phyloP scores from a whole-genome alignment of 2,113 vertebrate genomes.

The Pelecanoides urinatrix region DNA sequence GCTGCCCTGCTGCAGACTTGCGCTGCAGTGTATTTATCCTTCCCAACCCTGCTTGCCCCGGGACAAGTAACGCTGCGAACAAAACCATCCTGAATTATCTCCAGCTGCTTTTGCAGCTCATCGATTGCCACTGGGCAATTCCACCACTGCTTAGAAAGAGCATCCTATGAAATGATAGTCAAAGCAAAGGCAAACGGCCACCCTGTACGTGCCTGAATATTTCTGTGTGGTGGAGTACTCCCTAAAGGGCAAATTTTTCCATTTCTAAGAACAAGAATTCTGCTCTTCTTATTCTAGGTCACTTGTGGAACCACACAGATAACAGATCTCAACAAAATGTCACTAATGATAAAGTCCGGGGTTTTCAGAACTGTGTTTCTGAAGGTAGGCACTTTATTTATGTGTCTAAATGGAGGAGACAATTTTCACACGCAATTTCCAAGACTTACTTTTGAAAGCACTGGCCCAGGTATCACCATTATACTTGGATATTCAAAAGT shows the following conservation, averaged over 20 bases:
- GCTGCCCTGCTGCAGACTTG: neutral
- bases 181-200: neutral
- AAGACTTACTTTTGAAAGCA: neutral
- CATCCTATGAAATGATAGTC: neutral
- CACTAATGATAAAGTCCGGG: neutral
- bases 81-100: neutral
- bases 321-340: conserved; percentile 34
- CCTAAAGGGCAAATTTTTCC: conserved; percentile 32
- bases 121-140: neutral
- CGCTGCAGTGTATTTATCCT: rapidly evolving
- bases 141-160: neutral
- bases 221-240: neutral
- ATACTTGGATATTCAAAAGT: neutral
- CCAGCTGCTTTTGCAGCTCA: neutral
- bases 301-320: conserved; percentile 32
- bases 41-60: rapidly evolving
- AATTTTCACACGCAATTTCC: neutral
- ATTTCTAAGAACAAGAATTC: conserved; percentile 50
- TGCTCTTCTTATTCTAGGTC: conserved; percentile 46
- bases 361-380: neutral
- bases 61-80: neutral
- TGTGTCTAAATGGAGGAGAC: neutral
- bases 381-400: neutral
- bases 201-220: neutral
- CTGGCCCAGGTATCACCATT: neutral